Evolutionary conservation across 2,888 invertebrate genomes (phyloP), one percentile per base, ranked within the genome.

Genomic region (Caenorhabditis angaria): DNA sequence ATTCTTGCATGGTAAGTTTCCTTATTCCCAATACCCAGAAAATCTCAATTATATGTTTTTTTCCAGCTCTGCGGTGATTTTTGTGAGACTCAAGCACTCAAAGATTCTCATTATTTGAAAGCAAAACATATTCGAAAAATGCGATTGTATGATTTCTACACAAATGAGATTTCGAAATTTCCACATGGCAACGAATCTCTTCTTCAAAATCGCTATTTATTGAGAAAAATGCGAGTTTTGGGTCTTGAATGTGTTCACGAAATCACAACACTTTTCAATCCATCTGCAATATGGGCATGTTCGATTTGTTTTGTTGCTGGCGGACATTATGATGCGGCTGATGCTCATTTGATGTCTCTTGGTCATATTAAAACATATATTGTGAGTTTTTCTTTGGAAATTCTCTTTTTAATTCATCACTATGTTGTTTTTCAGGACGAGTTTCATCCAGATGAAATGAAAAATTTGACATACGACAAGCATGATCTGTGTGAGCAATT

Each of bases 241-340:
- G 77, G 77, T 14, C 64, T 75, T 20, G 78, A 78, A 8, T 62
- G 62, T 27, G 47, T 78, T 2, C 60, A 69, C 41, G 78, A 78
- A 63, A 29, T 76, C 22, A 62, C 64, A 5, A 65, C 70, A 22
- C 48, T 64, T 12, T 70, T 57, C 50, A 41, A 51, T 10, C 48
- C 41, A 27, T 6, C 47, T 6, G 70, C 65, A 6, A 67, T 78
- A 59, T 81, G 81, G 81, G 61, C 70, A 2, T 81, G 81, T 56
- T 70, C 73, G 29, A 61, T 78, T 12, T 81, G 81, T 61, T 66
- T 77, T 51, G 78, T 66, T 8, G 68, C 60, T 14, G 81, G 78
- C 27, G 53, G 51, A 28, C 65, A 50, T 12, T 70, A 63, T 57
- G 77, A 80, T 1, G 51, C 72, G 24, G 72, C 76, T 0, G 81